Evolutionary conservation across 1,140 invertebrate species (phyloP), one percentile per base, ranked within the genome.

Genomic region (Drosophila quadrilineata): DNA sequence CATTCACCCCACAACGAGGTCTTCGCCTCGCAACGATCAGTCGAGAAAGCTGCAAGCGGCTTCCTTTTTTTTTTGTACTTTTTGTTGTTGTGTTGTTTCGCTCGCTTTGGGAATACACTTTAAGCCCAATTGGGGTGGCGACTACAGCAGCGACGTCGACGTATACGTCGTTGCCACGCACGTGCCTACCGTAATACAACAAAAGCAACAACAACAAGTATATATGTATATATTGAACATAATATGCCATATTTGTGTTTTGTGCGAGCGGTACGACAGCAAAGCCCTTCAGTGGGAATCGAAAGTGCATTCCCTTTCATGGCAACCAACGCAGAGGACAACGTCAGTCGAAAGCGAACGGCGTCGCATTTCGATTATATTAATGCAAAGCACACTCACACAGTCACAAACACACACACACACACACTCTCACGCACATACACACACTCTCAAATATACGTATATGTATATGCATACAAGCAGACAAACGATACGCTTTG

Each of bases 301-400:
- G 79, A 85, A 85, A 85, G 79, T 85, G 79, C 79, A 85, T 85
- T 85, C 79, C 77, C 79, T 85, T 85, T 85, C 80, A 85, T 85
- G 75, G 74, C 63, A 85, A 79, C 76, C 68, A 65, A 14, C n/a
- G n/a, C n/a, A n/a, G 67, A 62, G 49, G 43, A 35, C 31, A 24
- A 58, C 38, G 59, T 17, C 33, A 50, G 46, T 46, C 36, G 45
- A 19, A 45, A 24, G 2, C 43, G 26, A 52, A 45, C 67, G 77
- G 69, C 79, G 56, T 79, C 79, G 74, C 71, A 72, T 85, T 85
- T 85, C 79, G 79, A 85, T 85, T 85, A 85, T 74, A 85, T 85
- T 85, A 85, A 85, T 85, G 79, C 67, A 85, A 85, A 85, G 79
- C 74, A 77, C 71, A 57, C 68, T 33, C 52, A 48, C 17, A 40